Base-by-base conservation (phyloP, 1,140 invertebrate species). In the Hyposmocoma kahamanoa region DNA sequence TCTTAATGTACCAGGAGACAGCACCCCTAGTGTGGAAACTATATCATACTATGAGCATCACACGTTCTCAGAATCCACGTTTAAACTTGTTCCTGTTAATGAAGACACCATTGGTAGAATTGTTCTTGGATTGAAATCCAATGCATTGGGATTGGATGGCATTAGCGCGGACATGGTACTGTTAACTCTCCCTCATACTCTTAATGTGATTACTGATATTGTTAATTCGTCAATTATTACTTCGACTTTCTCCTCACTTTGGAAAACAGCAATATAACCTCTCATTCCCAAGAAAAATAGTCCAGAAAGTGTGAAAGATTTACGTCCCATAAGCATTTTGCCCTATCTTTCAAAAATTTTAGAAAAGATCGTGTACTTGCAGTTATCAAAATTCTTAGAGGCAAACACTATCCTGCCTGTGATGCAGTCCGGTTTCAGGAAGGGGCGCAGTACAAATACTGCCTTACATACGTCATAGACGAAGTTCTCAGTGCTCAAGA, bases 131-230 rank as follows among this genome's bases (percentile, higher is more conserved):
- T 5, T 41, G 9, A 41, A 41, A 20, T 41, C 42, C 2, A 44
- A 45, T 20, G 28, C 49, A 18, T 8, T 15, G 10, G 49, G 49
- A 28, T 22, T 39, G 22, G 49, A 45, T 21, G 28, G 20, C 4
- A 28, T 51, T 26, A 22, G n/a, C 15, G 39, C 28, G 20, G n/a
- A 44, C 13, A 51, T 51, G 49, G n/a, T 51, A 6, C n/a, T 24
- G 15, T 9, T 51, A 4, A 45, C 42, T 39, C 19, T 45, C 13
- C 42, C 22, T 0, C 28, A 13, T n/a, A 43, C 22, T 5, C 42
- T 51, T 10, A 6, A 30, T 26, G 19, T 36, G 13, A 45, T 51
- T 11, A 45, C 49, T 10, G 42, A 30, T 13, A 45, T 51, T 13
- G 30, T 51, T 4, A 51, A 51, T 22, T 19, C 18, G 21, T 51